These are phyloP conservation scores for Polypedilum vanderplanki DNA, from an alignment of 1,140 invertebrate species.

Conservation along the genomic window DNA sequence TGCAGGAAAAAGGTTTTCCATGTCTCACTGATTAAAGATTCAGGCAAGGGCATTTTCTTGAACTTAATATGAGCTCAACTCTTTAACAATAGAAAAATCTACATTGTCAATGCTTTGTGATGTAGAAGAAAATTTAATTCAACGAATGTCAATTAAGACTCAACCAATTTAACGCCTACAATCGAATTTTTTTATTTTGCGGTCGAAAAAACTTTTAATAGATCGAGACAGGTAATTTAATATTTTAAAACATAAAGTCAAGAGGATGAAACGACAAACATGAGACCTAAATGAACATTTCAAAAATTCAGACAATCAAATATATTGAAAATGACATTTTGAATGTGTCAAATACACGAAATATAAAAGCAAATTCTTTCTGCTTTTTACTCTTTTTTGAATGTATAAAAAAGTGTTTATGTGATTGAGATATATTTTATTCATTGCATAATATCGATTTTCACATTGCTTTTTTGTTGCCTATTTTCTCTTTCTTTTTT, in stretches of 20 bases:
- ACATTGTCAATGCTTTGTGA: too few species aligned
- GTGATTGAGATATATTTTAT: conserved; percentile 28
- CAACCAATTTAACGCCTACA: conserved; percentile 17
- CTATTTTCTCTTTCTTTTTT: neutral
- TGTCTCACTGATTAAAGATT: conserved; percentile 6
- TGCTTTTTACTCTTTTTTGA: neutral
- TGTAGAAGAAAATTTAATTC: too few species aligned
- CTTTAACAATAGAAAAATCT: neutral
- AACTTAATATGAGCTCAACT: neutral
- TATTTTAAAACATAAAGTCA: neutral
- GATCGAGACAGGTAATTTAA: neutral
- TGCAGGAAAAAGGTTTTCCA: conserved; percentile 7
- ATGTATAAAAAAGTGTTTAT: conserved; percentile 24
- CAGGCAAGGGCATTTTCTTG: neutral
- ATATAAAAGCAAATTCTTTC: neutral
- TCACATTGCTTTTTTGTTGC: neutral
- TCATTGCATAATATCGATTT: conserved; percentile 26
- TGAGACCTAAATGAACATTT: neutral
- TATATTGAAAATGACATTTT: neutral
- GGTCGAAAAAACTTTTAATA: conserved; percentile 1
- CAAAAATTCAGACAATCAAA: neutral
- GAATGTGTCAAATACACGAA: conserved; percentile 17
- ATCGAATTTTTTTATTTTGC: conserved; percentile 6
- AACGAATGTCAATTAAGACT: neutral
- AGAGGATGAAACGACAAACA: neutral